Conservation (phyloP, 2,888 invertebrate genomes). For the Crossocerus cetratus region DNA sequence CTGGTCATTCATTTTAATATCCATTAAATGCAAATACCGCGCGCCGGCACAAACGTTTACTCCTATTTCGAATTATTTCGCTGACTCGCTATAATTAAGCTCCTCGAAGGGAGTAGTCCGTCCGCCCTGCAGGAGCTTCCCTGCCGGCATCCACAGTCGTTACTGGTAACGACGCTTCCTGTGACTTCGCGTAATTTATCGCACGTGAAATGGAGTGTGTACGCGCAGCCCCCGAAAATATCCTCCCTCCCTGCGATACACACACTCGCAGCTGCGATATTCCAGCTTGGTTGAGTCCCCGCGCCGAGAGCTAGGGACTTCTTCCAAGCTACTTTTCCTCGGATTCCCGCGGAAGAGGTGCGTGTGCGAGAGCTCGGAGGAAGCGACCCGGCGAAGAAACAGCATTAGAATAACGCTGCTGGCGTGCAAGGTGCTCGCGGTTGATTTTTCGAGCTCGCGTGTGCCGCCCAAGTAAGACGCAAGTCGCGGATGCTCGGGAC, state of each 20-base stretch:
- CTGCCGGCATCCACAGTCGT: conserved; percentile 44
- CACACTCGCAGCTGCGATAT: not conserved
- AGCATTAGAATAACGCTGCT: conserved; percentile 38
- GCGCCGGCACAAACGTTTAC: conserved; percentile 70
- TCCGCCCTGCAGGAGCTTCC: conserved; percentile 27
- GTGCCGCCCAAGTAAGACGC: conserved; percentile 57
- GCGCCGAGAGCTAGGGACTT: too few species aligned
- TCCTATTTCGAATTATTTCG: conserved; percentile 73
- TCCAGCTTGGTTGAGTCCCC: too few species aligned
- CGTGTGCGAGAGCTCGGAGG: not conserved
- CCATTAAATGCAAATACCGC: conserved; percentile 74
- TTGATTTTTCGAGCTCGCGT: conserved; percentile 55
- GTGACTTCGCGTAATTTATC: conserved; percentile 28
- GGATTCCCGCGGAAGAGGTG: not conserved
- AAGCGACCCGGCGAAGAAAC: conserved; percentile 1
- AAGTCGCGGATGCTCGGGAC: conserved; percentile 59
- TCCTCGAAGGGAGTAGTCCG: conserved; percentile 54
- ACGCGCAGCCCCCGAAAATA: not conserved
- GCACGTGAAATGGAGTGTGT: not conserved
- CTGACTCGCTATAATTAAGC: conserved; percentile 71
- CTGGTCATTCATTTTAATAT: conserved; percentile 76
- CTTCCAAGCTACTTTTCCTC: not conserved
- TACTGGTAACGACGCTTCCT: conserved; percentile 50
- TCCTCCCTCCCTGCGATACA: not conserved
- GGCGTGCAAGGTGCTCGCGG: conserved; percentile 36